A percentile compares a stretch with the other conserved stretches of the same genome.
These are phyloP conservation scores for Pocillopora verrucosa DNA, from an alignment of 64 coral and sea anemone genomes.

Conservation along the genomic window DNA sequence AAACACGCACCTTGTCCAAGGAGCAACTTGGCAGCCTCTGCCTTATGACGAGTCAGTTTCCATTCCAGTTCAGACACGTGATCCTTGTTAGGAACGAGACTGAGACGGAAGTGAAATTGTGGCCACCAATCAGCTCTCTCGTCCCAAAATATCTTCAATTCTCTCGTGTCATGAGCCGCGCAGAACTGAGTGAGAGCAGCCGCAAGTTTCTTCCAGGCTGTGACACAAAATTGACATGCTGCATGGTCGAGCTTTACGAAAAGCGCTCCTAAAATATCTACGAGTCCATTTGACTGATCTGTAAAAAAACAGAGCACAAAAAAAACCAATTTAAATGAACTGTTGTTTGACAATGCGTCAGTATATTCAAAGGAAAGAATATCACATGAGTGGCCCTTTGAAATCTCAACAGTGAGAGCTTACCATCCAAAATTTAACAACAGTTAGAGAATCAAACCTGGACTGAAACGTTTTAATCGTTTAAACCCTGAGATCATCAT, in stretches of 20 bases:
- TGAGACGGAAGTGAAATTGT: constrained; percentile 69
- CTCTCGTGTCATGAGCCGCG: neutral
- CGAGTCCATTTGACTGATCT: constrained; percentile 37
- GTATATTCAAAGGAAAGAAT: too few species aligned
- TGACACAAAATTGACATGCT: constrained; percentile 22
- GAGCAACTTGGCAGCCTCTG: constrained; percentile 52
- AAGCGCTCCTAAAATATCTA: constrained; percentile 33
- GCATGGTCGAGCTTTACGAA: constrained; percentile 95
- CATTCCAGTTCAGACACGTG: constrained; percentile 16
- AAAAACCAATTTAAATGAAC: neutral
- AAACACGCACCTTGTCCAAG: constrained; percentile 53
- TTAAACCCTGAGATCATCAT: too few species aligned
- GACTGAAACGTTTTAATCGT: too few species aligned
- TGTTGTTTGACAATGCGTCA: too few species aligned
- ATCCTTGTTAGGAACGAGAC: constrained; percentile 16
- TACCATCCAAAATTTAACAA: too few species aligned
- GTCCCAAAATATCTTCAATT: constrained; percentile 53
- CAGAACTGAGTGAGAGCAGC: neutral
- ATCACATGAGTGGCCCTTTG: too few species aligned
- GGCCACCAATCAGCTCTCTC: constrained; percentile 87
- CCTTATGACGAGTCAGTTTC: constrained; percentile 41
- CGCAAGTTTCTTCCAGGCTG: constrained; percentile 51
- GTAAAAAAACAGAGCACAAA: neutral
- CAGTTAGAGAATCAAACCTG: too few species aligned
- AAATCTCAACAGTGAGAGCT: too few species aligned